Conservation (phyloP, 2,113 vertebrate genomes). For the Gnathonemus longibarbis region DNA sequence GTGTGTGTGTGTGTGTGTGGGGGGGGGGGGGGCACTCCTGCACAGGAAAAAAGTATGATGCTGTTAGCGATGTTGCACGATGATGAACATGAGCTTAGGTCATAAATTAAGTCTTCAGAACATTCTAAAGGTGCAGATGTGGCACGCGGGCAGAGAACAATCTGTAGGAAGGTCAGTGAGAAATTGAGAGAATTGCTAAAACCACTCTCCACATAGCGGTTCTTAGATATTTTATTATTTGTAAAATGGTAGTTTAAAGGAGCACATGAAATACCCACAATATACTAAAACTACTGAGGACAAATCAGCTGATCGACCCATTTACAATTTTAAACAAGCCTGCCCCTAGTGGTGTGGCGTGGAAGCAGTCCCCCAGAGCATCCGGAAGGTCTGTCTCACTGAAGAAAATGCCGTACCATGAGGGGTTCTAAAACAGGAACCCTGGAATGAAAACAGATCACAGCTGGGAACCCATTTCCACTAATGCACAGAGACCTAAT, state of each 20-base stretch:
- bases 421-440: background rate
- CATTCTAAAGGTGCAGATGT: background rate
- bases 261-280: background rate
- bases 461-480: background rate
- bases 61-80: background rate
- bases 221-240: background rate
- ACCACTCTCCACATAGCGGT: background rate
- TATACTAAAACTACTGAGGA: background rate
- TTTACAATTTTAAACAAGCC: conserved; percentile 3
- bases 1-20: too few species aligned
- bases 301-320: background rate
- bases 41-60: background rate
- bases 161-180: background rate
- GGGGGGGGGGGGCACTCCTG: background rate
- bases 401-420: background rate
- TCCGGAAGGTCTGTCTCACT: background rate
- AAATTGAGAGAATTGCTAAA: background rate
- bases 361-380: background rate
- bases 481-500: background rate
- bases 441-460: background rate
- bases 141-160: background rate
- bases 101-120: background rate
- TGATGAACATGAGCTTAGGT: background rate
- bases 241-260: background rate
- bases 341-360: background rate